Evolutionary conservation across 2,113 vertebrate species (phyloP), one percentile per base, ranked within the genome.

Genomic region (Cnemophilus loriae): DNA sequence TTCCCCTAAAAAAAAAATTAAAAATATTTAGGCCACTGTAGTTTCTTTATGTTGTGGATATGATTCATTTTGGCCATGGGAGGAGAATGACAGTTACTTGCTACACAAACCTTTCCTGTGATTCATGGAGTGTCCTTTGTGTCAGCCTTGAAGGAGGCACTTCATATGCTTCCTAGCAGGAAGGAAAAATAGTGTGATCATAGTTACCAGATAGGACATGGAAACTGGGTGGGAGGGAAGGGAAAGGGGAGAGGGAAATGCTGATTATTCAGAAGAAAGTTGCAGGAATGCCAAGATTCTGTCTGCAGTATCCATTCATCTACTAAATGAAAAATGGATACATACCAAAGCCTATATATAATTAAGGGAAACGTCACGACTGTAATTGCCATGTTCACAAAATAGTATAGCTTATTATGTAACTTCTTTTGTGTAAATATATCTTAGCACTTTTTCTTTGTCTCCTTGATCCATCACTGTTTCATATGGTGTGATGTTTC

Each of bases 41-140:
- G 64, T 87, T 96, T 95, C 89, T 95, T 94, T 92, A 65, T 93
- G 63, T 61, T 16, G 17, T 90, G 70, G 70, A 49, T 91, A 71
- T 96, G 95, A 97, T 93, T 97, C 85, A 97, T 95, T 95, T 76
- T 82, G 75, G 60, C 94, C 90, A 87, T 86, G 74, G 94, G 90
- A 95, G 92, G 81, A 94, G 92, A 92, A 80, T 84, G 95, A 95
- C 93, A 90, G 95, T 97, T 96, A 91, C 69, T 97, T 91, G 91
- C 92, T 95, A 64, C 95, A 90, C 79, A 97, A 60, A 96, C 91
- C 56, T 94, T 97, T 93, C 93, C 94, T 96, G 94, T 97, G 97
- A 97, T 96, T 97, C 96, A 96, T 88, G 80, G 73, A 94, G 71
- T 86, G 84, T 71, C 70, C 80, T 96, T 92, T 89, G 68, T 96